Percentiles rank a stretch among this genome's conserved stretches.
phyloP scores from a whole-genome alignment of 2,888 invertebrate genomes.

The Drosophila atripex region DNA sequence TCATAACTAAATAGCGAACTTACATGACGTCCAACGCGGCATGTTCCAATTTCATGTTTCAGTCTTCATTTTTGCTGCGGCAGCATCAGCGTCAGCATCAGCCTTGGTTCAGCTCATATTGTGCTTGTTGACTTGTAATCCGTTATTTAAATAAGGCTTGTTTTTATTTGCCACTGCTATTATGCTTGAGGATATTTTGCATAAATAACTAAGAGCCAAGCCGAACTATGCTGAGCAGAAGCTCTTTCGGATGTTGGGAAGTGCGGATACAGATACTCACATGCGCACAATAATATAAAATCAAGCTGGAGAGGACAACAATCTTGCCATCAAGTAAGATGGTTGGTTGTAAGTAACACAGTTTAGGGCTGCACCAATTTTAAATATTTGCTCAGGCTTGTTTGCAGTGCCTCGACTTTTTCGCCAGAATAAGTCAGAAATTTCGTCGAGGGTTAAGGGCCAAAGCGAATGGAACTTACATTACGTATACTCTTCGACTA shows the following conservation, averaged over 20 bases:
- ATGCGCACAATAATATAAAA: conserved; percentile 49
- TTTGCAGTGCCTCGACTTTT: conserved; percentile 52
- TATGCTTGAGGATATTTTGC: conserved; percentile 71
- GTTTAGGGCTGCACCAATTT: conserved; percentile 42
- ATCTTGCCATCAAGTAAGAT: conserved; percentile 20
- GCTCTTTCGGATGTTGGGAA: neutral
- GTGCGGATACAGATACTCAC: conserved; percentile 13
- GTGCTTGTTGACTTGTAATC: conserved; percentile 55
- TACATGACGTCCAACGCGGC: conserved; percentile 24
- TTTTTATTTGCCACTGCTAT: conserved; percentile 68
- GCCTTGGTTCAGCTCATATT: neutral
- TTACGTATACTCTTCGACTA: conserved; percentile 32
- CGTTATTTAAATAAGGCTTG: conserved; percentile 76
- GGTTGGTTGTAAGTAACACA: conserved; percentile 19
- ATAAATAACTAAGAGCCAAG: conserved; percentile 66
- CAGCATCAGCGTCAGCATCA: conserved; percentile 18
- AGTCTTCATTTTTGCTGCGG: conserved; percentile 35
- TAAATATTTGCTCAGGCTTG: conserved; percentile 47
- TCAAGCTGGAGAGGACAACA: conserved; percentile 28
- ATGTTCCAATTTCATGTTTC: conserved; percentile 33
- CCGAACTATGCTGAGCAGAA: conserved; percentile 32
- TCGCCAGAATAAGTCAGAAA: neutral
- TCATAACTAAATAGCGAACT: conserved; percentile 46
- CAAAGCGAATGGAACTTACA: conserved; percentile 42
- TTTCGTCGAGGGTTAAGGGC: neutral